Percentiles rank a stretch among this genome's conserved stretches.
Evolutionary conservation across 2,797 vertebrate species (phyloP).

Genomic region (Dendrocincla fuliginosa): DNA sequence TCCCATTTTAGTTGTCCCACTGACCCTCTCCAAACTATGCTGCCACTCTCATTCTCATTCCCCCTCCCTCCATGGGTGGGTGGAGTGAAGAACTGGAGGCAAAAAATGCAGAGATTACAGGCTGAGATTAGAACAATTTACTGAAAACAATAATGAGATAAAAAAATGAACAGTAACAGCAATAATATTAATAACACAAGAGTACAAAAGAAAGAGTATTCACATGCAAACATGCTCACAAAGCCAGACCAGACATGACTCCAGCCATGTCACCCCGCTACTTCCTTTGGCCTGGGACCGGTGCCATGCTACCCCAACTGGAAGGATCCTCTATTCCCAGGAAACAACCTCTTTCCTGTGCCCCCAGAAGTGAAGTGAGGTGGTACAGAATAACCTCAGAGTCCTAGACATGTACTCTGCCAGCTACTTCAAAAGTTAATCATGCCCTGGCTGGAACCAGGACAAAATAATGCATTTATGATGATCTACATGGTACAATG

Average conservation of each 20-base stretch:
- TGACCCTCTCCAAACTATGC: not conserved
- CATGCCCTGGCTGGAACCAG: not conserved
- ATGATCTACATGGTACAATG: not conserved
- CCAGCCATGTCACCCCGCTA: rapidly evolving
- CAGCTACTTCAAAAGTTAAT: not conserved
- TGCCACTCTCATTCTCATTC: rapidly evolving
- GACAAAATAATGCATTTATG: not conserved
- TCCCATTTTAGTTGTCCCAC: not conserved
- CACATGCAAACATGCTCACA: not conserved
- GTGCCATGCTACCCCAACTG: rapidly evolving
- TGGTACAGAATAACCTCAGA: not conserved
- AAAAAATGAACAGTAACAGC: not conserved
- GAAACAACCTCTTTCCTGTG: rapidly evolving
- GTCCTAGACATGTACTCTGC: not conserved
- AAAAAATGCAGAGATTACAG: not conserved
- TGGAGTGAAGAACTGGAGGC: not conserved
- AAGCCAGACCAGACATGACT: rapidly evolving
- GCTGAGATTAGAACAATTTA: not conserved
- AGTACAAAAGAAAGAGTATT: not conserved
- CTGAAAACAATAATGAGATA: not conserved
- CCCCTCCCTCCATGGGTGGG: not conserved
- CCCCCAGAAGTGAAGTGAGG: not conserved
- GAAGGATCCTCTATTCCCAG: not conserved
- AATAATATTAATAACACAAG: not conserved
- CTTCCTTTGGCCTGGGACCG: not conserved